phyloP scores from a whole-genome alignment of 30 jellyfish, hydroid and myxozoan genomes.

The Turritopsis dohrnii region DNA sequence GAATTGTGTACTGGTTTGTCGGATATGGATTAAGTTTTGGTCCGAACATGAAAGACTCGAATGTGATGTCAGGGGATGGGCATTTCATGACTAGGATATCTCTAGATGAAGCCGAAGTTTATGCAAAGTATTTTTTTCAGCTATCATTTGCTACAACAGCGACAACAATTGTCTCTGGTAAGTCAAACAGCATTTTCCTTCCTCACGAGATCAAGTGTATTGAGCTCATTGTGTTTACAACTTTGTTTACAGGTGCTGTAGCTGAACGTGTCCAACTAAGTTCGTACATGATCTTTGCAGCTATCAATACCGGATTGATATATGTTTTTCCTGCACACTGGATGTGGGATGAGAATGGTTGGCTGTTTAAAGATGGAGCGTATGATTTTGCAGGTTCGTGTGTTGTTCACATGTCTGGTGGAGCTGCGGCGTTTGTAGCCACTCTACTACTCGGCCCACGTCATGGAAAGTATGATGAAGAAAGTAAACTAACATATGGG shows the following conservation, averaged over 20 bases:
- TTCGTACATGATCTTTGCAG: conserved; percentile 32
- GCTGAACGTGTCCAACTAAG: conserved; percentile 35
- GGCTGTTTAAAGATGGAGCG: conserved; percentile 32
- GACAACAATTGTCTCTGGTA: conserved; percentile 43
- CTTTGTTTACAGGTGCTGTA: conserved; percentile 24
- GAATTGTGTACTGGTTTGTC: conserved; percentile 36
- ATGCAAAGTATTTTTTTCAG: conserved; percentile 42
- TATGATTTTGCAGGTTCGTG: conserved; percentile 44
- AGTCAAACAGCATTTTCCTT: no score
- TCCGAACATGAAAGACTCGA: background rate
- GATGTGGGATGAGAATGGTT: conserved; percentile 49
- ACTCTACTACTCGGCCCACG: conserved; percentile 44
- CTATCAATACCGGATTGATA: conserved; percentile 18
- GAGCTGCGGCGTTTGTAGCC: conserved; percentile 53
- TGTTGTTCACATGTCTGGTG: conserved; percentile 55
- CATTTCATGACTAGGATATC: conserved; percentile 7
- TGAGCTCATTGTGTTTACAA: background rate
- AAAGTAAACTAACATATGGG: background rate
- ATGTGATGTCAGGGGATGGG: conserved; percentile 29
- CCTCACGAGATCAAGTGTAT: no score
- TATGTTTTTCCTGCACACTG: conserved; percentile 56
- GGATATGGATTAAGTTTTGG: conserved; percentile 46
- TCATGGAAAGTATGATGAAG: conserved; percentile 24
- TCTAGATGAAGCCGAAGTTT: conserved; percentile 1
- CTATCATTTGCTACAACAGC: conserved; percentile 48